Evolutionary conservation across 2,797 vertebrate species (phyloP), one percentile per base, ranked within the genome.

Genomic region (Notolepis coatsorum): DNA sequence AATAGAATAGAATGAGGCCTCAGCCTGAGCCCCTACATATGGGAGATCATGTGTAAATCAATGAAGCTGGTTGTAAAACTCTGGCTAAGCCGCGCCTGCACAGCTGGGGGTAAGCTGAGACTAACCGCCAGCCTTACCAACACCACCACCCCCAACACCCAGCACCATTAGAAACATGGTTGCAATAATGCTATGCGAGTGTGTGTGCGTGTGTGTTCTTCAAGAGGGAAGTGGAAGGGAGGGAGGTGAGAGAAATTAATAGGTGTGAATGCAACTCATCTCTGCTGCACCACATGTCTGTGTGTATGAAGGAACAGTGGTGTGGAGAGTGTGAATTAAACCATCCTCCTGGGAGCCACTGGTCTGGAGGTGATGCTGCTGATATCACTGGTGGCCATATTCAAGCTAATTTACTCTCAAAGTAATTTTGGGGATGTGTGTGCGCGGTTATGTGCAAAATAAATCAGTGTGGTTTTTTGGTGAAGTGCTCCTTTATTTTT

Each of bases 31-130:
- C 93, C 89, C 91, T 84, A 79, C 90, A 91, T 89, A 94, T 86
- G 79, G 89, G 91, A 95, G 95, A 95, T 96, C 96, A 97, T 96
- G 94, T 96, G 92, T 81, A 95, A 95, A 98, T 97, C 96, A 95
- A 96, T 97, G 93, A 92, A 76, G 84, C 92, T 81, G 88, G 93
- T 96, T 97, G 96, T 96, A 96, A 95, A 96, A 96, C 91, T 95
- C 93, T 87, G 90, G 88, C 93, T 93, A 95, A 96, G 93, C 95
- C 89, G 78, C 95, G 94, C 95, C 93, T 93, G 94, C 94, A 92
- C 96, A 92, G 95, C 84, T 92, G 95, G 94, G 92, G 95, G 94
- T 95, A 95, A 95, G 95, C 95, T 95, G 92, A 74, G 80, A 86
- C 92, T 95, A 88, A 90, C 92, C 90, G 85, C 84, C 80, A 90